Base-by-base conservation (phyloP, 2,797 vertebrate species). In the Enteromius trimaculatus region DNA sequence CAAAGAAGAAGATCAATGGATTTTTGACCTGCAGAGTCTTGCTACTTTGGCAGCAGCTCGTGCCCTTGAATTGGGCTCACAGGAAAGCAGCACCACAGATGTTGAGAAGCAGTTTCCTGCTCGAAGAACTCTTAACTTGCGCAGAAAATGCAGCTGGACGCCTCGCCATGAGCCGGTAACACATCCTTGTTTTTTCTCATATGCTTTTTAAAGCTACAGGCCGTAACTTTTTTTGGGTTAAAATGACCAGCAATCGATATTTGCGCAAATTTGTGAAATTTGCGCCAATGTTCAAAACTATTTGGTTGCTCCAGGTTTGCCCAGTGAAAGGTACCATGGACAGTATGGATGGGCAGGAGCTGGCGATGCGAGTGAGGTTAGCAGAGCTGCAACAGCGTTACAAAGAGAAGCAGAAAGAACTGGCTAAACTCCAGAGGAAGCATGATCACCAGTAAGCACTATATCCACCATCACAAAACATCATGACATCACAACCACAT, bases 381-480 rank as follows among this genome's bases (percentile, higher is more conserved):
- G 98, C 97, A 0, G 97, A 97, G 88, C 93, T 99, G 49, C 98
- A 99, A 91, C 92, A 97, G 23, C 94, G 95, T 81, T 99, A 99
- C 92, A 98, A 97, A 92, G 97, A 99, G 91, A 98, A 98, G 87
- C 97, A 98, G 91, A 95, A 96, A 77, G 97, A 99, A 91, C 92
- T 99, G 84, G 96, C 94, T 72, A 97, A 97, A 86, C 95, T 99
- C 87, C 97, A 98, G 90, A 95, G 97, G 88, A 96, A 97, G 81
- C 97, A 96, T 0, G 98, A 98, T 88, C 96, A 97, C 3, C 96
- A 98, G 98, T 98, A 93, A 66, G 96, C 10, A 29, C 9, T 8
- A 31, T 8, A 49, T 8, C 1, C 13, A 49, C 44, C 14, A n/a
- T n/a, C 34, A 68, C 21, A 68, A 37, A 37, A 11, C 10, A n/a